phyloP scores from a whole-genome alignment of 2,797 vertebrate genomes.

The Molossus molossus region DNA sequence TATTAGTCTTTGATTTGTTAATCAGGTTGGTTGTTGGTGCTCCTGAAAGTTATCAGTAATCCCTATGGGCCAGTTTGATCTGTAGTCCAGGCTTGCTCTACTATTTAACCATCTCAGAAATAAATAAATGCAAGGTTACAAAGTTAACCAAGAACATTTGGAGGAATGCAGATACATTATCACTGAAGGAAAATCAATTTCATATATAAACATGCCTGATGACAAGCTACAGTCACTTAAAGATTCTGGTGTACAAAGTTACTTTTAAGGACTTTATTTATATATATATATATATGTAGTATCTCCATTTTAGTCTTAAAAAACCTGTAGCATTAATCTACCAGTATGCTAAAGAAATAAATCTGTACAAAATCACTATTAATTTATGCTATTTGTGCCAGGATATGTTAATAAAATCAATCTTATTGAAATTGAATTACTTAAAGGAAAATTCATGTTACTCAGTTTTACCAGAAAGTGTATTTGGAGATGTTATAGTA shows the following conservation, averaged over 20 bases:
- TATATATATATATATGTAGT: conserved; percentile 38
- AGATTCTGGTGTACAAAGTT: neutral
- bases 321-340: conserved; percentile 24
- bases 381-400: conserved; percentile 27
- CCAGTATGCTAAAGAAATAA: conserved; percentile 30
- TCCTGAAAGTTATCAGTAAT: conserved; percentile 24
- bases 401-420: conserved; percentile 40
- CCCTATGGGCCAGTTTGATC: neutral
- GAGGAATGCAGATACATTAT: conserved; percentile 17
- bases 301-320: conserved; percentile 35
- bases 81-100: neutral
- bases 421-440: conserved; percentile 12
- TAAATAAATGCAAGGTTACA: conserved; percentile 55
- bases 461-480: conserved; percentile 56
- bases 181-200: conserved; percentile 54
- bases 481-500: conserved; percentile 19
- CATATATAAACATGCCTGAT: neutral
- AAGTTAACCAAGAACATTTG: conserved; percentile 31
- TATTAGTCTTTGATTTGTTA: conserved; percentile 39
- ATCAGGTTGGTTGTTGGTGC: neutral
- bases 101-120: conserved; percentile 43
- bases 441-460: conserved; percentile 47
- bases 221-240: neutral
- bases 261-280: conserved; percentile 26
- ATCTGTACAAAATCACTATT: conserved; percentile 40